phyloP scores from a whole-genome alignment of 2,888 invertebrate species.

The Clanis bilineata region DNA sequence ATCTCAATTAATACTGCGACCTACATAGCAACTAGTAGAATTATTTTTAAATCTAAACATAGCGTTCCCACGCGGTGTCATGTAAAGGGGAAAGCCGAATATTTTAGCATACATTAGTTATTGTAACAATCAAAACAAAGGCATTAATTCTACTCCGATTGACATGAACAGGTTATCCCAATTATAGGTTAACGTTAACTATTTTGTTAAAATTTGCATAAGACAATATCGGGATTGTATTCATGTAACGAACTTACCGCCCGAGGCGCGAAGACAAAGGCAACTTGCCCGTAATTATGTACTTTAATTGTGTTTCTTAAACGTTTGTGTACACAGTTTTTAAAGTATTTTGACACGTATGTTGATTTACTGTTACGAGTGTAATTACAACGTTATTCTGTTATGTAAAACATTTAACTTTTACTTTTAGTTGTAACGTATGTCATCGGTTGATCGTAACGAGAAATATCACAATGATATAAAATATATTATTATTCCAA shows the following conservation, averaged over 20 bases:
- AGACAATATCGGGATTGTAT: conserved; percentile 25
- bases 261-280: conserved; percentile 18
- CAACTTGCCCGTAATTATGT: conserved; percentile 1
- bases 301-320: conserved; percentile 6
- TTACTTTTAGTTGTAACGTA: not conserved
- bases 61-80: conserved; percentile 39
- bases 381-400: not conserved
- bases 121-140: conserved; percentile 64
- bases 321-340: not conserved
- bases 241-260: conserved; percentile 30
- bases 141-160: conserved; percentile 57
- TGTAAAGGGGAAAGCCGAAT: conserved; percentile 42
- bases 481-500: too few species aligned
- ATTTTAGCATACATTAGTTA: conserved; percentile 59
- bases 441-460: too few species aligned
- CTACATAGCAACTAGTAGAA: conserved; percentile 1
- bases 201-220: conserved; percentile 46
- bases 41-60: not conserved
- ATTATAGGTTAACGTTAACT: conserved; percentile 54
- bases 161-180: conserved; percentile 46
- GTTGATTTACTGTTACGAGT: not conserved
- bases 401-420: not conserved
- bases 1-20: conserved; percentile 1
- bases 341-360: not conserved
- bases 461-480: too few species aligned